A percentile compares a stretch with the other conserved stretches of the same genome.
Conservation (phyloP, 2,113 vertebrate genomes). For the Ophthalmolycus amberensis region DNA sequence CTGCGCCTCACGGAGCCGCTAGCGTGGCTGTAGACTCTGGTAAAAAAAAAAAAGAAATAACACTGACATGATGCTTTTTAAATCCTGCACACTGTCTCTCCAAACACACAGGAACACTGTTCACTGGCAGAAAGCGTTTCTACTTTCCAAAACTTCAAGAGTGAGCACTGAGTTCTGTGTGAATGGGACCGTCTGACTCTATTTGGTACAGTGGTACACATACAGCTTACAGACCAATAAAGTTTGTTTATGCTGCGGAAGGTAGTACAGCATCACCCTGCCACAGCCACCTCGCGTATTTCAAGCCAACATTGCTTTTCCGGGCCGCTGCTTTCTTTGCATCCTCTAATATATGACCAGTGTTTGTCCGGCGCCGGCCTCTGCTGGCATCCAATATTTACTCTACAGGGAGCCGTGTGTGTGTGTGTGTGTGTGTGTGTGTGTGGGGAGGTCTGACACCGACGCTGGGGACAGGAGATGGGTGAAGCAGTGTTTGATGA, state of each 20-base stretch:
- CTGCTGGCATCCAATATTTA: constrained; percentile 45
- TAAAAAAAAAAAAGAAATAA: background rate
- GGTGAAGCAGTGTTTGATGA: constrained; percentile 32
- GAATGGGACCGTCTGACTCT: background rate
- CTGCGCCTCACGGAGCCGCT: background rate
- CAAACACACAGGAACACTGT: background rate
- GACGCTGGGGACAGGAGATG: constrained; percentile 13
- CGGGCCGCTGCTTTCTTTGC: constrained; percentile 21
- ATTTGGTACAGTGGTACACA: background rate
- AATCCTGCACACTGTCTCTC: background rate
- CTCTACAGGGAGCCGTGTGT: background rate
- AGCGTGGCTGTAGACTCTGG: background rate
- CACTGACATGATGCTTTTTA: background rate
- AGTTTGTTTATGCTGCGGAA: background rate
- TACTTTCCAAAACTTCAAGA: background rate
- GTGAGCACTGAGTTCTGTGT: constrained; percentile 4
- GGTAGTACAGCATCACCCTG: background rate
- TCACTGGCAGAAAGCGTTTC: background rate
- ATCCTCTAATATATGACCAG: constrained; percentile 48
- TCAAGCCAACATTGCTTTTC: constrained; percentile 51
- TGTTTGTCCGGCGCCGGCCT: constrained; percentile 41
- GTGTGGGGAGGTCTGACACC: background rate
- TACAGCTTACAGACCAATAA: constrained; percentile 26
- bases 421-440: too few species aligned
- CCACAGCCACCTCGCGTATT: constrained; percentile 10